Conservation (phyloP, 2,113 vertebrate species). For the Anthoscopus minutus region DNA sequence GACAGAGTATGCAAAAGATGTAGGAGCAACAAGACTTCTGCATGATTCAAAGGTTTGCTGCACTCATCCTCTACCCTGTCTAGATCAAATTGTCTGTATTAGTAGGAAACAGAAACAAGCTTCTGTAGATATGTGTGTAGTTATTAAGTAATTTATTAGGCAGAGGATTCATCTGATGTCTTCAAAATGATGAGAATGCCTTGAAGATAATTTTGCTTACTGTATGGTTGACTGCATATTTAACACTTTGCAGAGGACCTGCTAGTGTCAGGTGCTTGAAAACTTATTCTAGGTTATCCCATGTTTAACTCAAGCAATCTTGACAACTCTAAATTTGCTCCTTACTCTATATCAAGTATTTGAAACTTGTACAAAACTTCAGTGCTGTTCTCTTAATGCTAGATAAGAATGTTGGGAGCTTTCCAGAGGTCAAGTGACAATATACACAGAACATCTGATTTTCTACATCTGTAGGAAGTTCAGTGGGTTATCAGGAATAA, state of each 20-base stretch:
- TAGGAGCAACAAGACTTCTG: constrained; percentile 77
- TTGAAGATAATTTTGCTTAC: neutral
- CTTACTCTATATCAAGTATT: neutral
- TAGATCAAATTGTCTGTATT: neutral
- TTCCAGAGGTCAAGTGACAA: neutral
- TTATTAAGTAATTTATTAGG: neutral
- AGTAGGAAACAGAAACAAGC: neutral
- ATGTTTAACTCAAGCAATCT: neutral
- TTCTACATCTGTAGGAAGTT: neutral
- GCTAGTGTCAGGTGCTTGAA: neutral
- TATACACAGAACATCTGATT: neutral
- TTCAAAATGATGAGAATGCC: neutral
- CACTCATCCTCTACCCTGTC: neutral
- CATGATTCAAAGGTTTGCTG: constrained; percentile 79
- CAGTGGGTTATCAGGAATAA: neutral
- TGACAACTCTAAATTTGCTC: neutral
- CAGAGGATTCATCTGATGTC: neutral
- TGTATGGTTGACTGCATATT: neutral
- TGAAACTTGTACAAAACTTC: neutral
- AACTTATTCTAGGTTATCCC: neutral
- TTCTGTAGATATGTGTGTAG: neutral
- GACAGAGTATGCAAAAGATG: constrained; percentile 83
- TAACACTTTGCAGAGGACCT: neutral
- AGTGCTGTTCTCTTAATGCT: neutral
- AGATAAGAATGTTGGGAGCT: neutral